phyloP scores from a whole-genome alignment of 2,888 invertebrate genomes.

The Malthinus seriepunctatus region DNA sequence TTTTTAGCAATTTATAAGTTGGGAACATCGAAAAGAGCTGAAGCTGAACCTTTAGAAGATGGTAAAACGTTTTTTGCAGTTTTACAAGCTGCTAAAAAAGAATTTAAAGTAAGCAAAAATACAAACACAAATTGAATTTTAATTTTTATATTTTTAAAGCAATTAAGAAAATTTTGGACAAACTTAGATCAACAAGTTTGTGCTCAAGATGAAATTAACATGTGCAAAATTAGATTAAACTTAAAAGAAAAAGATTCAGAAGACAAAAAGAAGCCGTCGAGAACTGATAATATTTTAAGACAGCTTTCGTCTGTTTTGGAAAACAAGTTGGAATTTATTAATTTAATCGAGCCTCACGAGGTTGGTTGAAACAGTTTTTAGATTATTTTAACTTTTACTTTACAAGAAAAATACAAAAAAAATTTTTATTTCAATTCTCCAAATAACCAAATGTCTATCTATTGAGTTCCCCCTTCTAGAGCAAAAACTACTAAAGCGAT shows the following conservation, averaged over 20 bases:
- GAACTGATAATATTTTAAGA: slow-evolving; percentile 41
- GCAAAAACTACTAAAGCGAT: too few relatives aligned
- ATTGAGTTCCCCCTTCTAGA: too few relatives aligned
- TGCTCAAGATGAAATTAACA: slow-evolving; percentile 72
- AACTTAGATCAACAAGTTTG: slow-evolving; percentile 53
- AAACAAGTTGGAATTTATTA: slow-evolving; percentile 49
- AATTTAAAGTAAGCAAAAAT: slow-evolving; percentile 59
- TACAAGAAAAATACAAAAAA: too few relatives aligned
- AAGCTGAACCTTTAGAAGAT: slow-evolving; percentile 51
- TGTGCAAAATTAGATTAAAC: slow-evolving; percentile 67
- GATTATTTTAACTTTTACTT: too few relatives aligned
- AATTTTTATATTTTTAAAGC: slow-evolving; percentile 43
- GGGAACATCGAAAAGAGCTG: slow-evolving; percentile 50
- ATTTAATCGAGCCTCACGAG: slow-evolving; percentile 52
- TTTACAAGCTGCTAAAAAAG: slow-evolving; percentile 65
- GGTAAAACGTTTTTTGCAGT: slow-evolving; percentile 60
- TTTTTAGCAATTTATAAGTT: slow-evolving; percentile 51
- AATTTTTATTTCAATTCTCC: too few relatives aligned
- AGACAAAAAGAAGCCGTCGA: slow-evolving; percentile 22
- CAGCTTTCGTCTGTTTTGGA: slow-evolving; percentile 46
- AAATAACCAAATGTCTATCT: too few relatives aligned
- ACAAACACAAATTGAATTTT: slow-evolving; percentile 16
- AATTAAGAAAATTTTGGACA: slow-evolving; percentile 52
- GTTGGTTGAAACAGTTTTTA: slow-evolving; percentile 35
- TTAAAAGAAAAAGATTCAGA: slow-evolving; percentile 53